Evolutionary conservation across 2,113 vertebrate species (phyloP).

Genomic region (Centrocercus urophasianus): DNA sequence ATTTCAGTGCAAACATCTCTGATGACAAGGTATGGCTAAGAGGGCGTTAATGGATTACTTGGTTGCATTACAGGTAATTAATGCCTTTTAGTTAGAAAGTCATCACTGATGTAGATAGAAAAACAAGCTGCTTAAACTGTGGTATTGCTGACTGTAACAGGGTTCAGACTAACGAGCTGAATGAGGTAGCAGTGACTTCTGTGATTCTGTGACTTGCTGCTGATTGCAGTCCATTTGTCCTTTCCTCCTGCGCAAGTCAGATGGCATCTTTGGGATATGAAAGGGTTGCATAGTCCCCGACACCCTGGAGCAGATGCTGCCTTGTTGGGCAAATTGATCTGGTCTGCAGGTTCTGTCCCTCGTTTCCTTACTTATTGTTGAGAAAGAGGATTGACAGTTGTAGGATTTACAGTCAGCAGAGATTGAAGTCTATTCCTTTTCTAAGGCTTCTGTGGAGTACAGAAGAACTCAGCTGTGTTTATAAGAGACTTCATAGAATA

Average conservation of each 20-base stretch:
- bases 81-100: not conserved
- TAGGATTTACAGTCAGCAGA: not conserved
- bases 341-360: not conserved
- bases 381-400: not conserved
- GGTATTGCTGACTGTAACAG: not conserved
- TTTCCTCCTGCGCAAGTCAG: not conserved
- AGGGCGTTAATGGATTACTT: not conserved
- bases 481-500: not conserved
- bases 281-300: not conserved
- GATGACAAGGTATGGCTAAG: not conserved
- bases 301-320: not conserved
- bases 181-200: not conserved
- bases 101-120: not conserved
- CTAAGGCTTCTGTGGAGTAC: not conserved
- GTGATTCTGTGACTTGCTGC: not conserved
- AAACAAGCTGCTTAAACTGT: not conserved
- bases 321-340: not conserved
- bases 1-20: not conserved
- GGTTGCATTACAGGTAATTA: not conserved
- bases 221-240: not conserved
- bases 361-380: not conserved
- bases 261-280: not conserved
- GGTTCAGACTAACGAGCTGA: not conserved
- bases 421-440: not conserved
- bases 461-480: not conserved